Evolutionary conservation across 2,113 vertebrate species (phyloP), one percentile per base, ranked within the genome.

Genomic region (Acanthisitta chloris): DNA sequence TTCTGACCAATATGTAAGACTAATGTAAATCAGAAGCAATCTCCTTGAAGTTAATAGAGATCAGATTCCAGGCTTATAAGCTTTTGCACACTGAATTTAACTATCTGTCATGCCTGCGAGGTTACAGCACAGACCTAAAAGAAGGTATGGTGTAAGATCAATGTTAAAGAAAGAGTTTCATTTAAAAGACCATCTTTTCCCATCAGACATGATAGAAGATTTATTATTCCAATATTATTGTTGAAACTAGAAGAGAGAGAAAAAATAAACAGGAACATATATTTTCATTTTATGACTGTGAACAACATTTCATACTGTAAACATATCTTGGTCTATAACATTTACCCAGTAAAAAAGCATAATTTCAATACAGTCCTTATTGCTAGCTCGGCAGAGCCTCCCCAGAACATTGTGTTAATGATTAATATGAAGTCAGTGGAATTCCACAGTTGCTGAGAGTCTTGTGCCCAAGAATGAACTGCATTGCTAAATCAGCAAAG

Each of bases 401-500:
- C 98, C 97, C 96, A 97, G 98, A 98, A 98, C 97, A 98, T 81
- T 85, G 98, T 98, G 98, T 98, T 98, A 99, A 98, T 99, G 98
- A 99, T 99, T 99, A 98, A 98, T 98, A 96, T 96, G 88, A 98
- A 98, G 98, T 98, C 97, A 89, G 98, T 98, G 97, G 98, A 98
- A 98, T 98, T 97, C 97, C 97, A 98, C 98, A 98, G 98, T 98
- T 98, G 97, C 98, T 82, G 97, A 98, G 98, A 98, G 97, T 98
- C 97, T 97, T 97, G 96, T 97, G 98, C 98, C 98, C 98, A 98
- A 98, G 98, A 98, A 99, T 98, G 98, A 98, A 98, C 98, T 95
- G 97, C 98, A 98, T 98, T 99, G 98, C 98, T 99, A 99, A 98
- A 99, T 99, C 98, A 98, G 98, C 98, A 98, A 98, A 98, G 98